Base-by-base conservation (phyloP, 2,888 invertebrate genomes). In the Lochmaea crataegi region DNA sequence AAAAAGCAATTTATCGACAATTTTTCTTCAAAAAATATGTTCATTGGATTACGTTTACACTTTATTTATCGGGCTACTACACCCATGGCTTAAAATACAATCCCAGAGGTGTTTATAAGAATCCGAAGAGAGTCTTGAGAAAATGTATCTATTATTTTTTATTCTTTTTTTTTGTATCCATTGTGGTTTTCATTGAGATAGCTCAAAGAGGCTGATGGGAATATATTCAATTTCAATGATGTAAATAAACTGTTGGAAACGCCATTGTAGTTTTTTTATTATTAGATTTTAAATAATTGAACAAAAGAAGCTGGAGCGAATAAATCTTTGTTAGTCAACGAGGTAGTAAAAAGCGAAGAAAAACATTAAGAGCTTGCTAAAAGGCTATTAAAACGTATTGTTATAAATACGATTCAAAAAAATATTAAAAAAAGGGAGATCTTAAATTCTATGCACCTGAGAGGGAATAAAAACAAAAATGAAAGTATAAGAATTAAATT, bases 121-220 rank as follows among this genome's bases (percentile, higher is more conserved):
- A 53, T 56, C 48, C 12, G 12, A 45, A 56, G 61, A 70, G 63
- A 68, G 65, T 60, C 66, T 65, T 65, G 70, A 64, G 76, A 75
- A 77, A 77, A 77, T 75, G 72, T 75, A 68, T 75, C 74, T 56
- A 71, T 74, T 71, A 71, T 77, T 75, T 75, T 69, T 75, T 75
- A 38, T 60, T 68, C 58, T 63, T 57, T 70, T 63, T 41, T 63
- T 69, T 69, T 68, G 12, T 12, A 63, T 63, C 61, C 61, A 64
- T 67, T 67, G 60, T 68, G 60, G 68, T 68, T 73, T 75, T 72
- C 72, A 72, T 72, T 70, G 69, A 65, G 45, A 45, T 56, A 41
- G 65, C 65, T 71, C 64, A 68, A 74, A 60, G 68, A 69, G 57
- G 64, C 65, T 75, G 66, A 75, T 69, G 75, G 70, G 72, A 75